Conservation (phyloP, 2,888 invertebrate genomes). For the Aquatica leii region DNA sequence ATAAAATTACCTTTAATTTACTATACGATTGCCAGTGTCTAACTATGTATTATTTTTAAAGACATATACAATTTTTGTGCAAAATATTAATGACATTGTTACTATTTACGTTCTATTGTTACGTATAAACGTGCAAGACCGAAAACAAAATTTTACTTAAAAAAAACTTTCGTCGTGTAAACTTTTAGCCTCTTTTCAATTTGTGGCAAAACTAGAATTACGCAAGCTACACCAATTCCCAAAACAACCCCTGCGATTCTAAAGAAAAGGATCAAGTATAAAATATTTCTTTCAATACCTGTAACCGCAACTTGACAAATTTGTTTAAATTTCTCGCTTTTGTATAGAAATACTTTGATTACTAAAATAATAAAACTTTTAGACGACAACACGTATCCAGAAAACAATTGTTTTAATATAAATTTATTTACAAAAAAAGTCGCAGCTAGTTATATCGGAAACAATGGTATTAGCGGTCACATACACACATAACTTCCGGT, state of each 20-base stretch:
- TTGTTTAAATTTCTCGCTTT: conserved; percentile 37
- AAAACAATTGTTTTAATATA: conserved; percentile 8
- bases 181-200: conserved; percentile 39
- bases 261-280: conserved; percentile 44
- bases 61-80: too few relatives aligned
- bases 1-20: too few relatives aligned
- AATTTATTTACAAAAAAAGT: conserved; percentile 13
- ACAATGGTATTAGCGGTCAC: conserved; percentile 22
- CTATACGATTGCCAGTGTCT: too few relatives aligned
- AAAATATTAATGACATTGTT: conserved; percentile 5
- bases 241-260: conserved; percentile 41
- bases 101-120: neutral
- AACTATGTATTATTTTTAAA: too few relatives aligned
- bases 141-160: conserved; percentile 2
- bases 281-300: conserved; percentile 40
- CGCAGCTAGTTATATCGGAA: conserved; percentile 19
- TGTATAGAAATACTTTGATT: too few relatives aligned
- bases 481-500: conserved; percentile 3
- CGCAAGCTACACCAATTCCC: conserved; percentile 42
- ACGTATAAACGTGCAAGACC: neutral
- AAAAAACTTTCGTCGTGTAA: conserved; percentile 13
- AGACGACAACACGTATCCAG: too few relatives aligned
- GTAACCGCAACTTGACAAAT: conserved; percentile 36
- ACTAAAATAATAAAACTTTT: too few relatives aligned
- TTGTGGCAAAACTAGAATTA: conserved; percentile 26